Evolutionary conservation across 1,140 invertebrate genomes (phyloP), one percentile per base, ranked within the genome.

Genomic region (Drosophila grimshawi): DNA sequence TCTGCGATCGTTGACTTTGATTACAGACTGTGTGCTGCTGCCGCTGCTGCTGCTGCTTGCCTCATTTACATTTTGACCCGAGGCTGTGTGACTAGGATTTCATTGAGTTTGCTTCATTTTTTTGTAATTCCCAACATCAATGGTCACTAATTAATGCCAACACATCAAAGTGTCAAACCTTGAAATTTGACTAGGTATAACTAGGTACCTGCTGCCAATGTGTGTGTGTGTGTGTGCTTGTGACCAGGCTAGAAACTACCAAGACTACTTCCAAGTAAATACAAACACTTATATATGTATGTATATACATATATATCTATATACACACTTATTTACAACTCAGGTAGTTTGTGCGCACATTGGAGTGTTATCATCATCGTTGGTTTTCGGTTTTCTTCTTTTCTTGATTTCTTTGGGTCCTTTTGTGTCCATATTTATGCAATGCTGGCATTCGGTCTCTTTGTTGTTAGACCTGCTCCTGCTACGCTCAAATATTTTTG

Each of bases 101-200:
- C 75, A 80, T 78, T 80, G 69, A 79, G 32, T 4, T 3, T 39
- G 49, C 19, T 19, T 19, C 19, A 19, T 19, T 19, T 19, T 19
- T 19, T 19, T 19, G 19, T 19, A 41, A 46, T 56, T 10, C 33
- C 19, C 35, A 53, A 67, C 64, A 61, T 79, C 77, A 79, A 79
- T 77, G 77, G 53, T 45, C 64, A 57, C 69, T 80, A 80, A 80
- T 80, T 74, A 80, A 80, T 80, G 75, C 49, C 74, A 67, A 65
- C 49, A 77, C 64, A 76, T 63, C 56, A 59, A 68, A 77, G 74
- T 80, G 74, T 73, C 77, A 73, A 79, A 56, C 60, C 74, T 69
- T 80, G 69, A 74, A 65, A 65, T 48, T 62, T 66, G 56, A 61
- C 63, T 71, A 60, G 41, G 7, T 27, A 4, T 52, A 53, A 27